Conservation (phyloP, 92 coral and sea anemone genomes). For the Epizoanthus illoricatus region DNA sequence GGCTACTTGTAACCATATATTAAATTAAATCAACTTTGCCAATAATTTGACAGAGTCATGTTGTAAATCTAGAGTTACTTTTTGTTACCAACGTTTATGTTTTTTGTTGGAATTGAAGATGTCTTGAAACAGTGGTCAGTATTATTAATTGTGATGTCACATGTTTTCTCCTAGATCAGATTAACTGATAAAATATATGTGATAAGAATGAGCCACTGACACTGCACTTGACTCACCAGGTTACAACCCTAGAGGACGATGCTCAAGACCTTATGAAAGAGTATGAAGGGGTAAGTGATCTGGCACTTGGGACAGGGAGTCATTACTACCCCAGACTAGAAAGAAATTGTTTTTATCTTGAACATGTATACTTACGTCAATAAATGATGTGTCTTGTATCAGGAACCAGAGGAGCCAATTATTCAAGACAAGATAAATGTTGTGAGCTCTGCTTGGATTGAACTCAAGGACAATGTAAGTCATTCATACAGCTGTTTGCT, state of each 20-base stretch:
- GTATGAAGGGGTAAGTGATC: slow-evolving; percentile 78
- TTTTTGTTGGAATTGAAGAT: too few relatives aligned
- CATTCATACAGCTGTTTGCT: background rate
- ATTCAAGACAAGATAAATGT: slow-evolving; percentile 74
- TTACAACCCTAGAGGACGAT: slow-evolving; percentile 81
- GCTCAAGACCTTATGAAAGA: slow-evolving; percentile 76
- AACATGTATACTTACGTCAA: background rate
- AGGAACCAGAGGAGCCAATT: slow-evolving; percentile 88
- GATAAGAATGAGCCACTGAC: background rate
- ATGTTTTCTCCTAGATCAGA: too few relatives aligned
- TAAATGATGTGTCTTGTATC: background rate
- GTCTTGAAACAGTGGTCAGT: too few relatives aligned
- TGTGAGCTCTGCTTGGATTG: slow-evolving; percentile 81
- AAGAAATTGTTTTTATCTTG: too few relatives aligned
- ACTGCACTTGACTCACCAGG: slow-evolving; percentile 45
- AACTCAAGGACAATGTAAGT: slow-evolving; percentile 80
- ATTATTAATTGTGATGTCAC: too few relatives aligned
- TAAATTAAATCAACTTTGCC: too few relatives aligned
- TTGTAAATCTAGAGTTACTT: too few relatives aligned
- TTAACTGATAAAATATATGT: too few relatives aligned
- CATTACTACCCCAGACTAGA: too few relatives aligned
- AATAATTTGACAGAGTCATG: too few relatives aligned
- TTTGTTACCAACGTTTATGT: too few relatives aligned
- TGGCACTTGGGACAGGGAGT: background rate
- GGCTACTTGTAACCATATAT: too few relatives aligned